Percentiles rank a stretch among this genome's conserved stretches.
These are phyloP conservation scores for Abrostola tripartita DNA, from an alignment of 2,888 invertebrate species.

Conservation along the genomic window DNA sequence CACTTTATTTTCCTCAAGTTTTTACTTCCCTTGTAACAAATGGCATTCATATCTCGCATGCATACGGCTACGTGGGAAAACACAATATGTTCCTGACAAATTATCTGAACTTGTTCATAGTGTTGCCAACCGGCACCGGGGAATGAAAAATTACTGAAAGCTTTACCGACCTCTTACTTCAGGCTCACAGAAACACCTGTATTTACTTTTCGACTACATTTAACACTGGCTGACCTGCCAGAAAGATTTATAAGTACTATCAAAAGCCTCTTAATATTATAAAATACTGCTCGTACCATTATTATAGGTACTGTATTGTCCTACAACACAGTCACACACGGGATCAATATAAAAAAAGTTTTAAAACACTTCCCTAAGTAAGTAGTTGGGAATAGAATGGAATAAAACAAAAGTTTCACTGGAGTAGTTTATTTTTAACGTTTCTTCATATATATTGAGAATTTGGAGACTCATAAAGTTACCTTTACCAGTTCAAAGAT, in stretches of 20 bases:
- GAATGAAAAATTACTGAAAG: conserved; percentile 45
- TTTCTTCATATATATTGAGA: conserved; percentile 41
- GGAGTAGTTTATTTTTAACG: conserved; percentile 51
- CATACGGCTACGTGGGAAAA: conserved; percentile 55
- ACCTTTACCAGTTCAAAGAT: conserved; percentile 38
- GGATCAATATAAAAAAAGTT: conserved; percentile 14
- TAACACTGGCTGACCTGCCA: too few relatives aligned
- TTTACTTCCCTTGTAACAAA: conserved; percentile 44
- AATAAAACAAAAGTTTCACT: conserved; percentile 46
- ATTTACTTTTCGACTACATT: too few relatives aligned
- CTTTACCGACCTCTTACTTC: conserved; percentile 10
- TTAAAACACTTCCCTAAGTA: conserved; percentile 17
- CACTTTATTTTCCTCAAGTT: conserved; percentile 41
- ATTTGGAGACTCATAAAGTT: conserved; percentile 33
- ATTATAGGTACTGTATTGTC: too few relatives aligned
- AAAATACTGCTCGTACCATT: too few relatives aligned
- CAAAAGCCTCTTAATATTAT: too few relatives aligned
- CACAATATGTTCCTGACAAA: conserved; percentile 58
- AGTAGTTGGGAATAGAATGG: conserved; percentile 10
- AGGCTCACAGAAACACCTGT: background rate
- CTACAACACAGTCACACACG: conserved; percentile 1
- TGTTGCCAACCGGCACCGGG: conserved; percentile 27
- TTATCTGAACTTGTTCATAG: conserved; percentile 59
- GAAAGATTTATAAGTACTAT: too few relatives aligned
- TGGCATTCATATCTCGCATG: conserved; percentile 52